phyloP scores from a whole-genome alignment of 1,140 invertebrate species.

The Pomphorhynchus laevis region DNA sequence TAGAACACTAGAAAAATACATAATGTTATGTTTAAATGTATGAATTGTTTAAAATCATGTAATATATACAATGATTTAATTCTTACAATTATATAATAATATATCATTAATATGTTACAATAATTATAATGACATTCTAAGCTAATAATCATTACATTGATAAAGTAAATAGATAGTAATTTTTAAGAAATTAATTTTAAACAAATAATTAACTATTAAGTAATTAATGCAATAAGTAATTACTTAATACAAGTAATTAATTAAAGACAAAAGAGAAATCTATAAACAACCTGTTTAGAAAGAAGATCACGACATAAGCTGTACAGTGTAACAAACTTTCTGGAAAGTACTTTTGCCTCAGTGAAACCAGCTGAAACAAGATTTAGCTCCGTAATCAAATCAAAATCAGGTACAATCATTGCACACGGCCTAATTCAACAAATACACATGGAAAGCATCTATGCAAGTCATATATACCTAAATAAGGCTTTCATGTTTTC shows the following conservation, averaged over 20 bases:
- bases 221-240: too few species aligned
- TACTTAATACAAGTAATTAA: too few species aligned
- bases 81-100: too few species aligned
- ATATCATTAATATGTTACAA: too few species aligned
- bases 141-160: too few species aligned
- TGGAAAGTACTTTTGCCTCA: constrained; percentile 49
- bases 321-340: constrained; percentile 79
- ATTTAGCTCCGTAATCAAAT: constrained; percentile 88
- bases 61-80: too few species aligned
- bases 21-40: too few species aligned
- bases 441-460: background rate
- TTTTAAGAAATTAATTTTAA: too few species aligned
- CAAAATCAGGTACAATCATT: constrained; percentile 86
- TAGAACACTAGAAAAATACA: too few species aligned
- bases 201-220: too few species aligned
- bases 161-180: too few species aligned
- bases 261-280: background rate
- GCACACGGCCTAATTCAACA: constrained; percentile 37
- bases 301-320: constrained; percentile 62
- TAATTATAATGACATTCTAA: too few species aligned
- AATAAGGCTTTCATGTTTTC: constrained; percentile 59
- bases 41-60: background rate
- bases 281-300: constrained; percentile 35
- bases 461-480: constrained; percentile 16
- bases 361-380: constrained; percentile 82